Percentiles rank a stretch among this genome's conserved stretches.
These are phyloP conservation scores for Saxicola maurus DNA, from an alignment of 2,797 vertebrate genomes.

Conservation along the genomic window DNA sequence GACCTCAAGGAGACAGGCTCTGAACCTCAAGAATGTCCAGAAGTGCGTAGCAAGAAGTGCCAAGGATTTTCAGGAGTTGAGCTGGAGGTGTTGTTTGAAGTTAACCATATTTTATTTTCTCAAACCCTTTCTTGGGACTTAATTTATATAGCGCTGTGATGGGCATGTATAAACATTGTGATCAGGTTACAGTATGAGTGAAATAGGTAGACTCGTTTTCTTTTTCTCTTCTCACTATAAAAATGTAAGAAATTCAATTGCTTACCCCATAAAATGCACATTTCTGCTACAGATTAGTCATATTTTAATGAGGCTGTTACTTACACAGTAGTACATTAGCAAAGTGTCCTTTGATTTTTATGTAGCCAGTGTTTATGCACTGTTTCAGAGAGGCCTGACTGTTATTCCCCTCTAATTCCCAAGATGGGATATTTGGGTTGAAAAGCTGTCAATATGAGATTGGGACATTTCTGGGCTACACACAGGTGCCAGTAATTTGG, in stretches of 20 bases:
- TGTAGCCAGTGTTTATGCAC: conserved; percentile 12
- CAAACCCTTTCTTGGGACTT: conserved; percentile 60
- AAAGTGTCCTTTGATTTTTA: conserved; percentile 66
- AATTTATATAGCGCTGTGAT: conserved; percentile 64
- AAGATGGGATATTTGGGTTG: background rate
- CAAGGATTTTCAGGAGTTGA: conserved; percentile 59
- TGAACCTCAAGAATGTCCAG: background rate
- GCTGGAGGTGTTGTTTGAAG: conserved; percentile 75
- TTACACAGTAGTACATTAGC: conserved; percentile 66
- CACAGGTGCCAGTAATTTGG: background rate
- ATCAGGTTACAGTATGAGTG: conserved; percentile 52
- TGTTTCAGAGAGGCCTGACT: background rate
- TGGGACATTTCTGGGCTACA: background rate
- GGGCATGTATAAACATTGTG: conserved; percentile 70
- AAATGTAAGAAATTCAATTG: conserved; percentile 54
- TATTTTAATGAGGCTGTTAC: conserved; percentile 63
- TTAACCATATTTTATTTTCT: conserved; percentile 70
- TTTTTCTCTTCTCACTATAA: conserved; percentile 47
- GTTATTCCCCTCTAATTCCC: background rate
- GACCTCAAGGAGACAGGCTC: background rate
- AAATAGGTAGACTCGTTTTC: conserved; percentile 44
- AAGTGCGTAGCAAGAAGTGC: background rate
- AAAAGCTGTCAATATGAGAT: background rate
- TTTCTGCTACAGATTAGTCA: conserved; percentile 34
- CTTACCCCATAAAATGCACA: conserved; percentile 41